Percentiles rank a stretch among this genome's conserved stretches.
phyloP scores from a whole-genome alignment of 2,888 invertebrate species.

The Plemyria rubiginata region DNA sequence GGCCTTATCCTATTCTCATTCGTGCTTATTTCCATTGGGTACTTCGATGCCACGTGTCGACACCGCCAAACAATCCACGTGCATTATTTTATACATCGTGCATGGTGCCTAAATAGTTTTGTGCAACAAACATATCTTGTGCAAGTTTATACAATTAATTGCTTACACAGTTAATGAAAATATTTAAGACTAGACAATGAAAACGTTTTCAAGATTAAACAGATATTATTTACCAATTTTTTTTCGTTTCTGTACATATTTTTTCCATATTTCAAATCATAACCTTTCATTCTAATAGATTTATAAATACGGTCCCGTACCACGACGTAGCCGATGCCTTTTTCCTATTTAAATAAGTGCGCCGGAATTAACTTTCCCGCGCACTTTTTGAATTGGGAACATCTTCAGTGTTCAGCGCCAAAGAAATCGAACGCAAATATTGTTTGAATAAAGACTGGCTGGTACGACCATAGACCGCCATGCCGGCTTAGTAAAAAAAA shows the following conservation, averaged over 20 bases:
- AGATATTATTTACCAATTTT: not conserved
- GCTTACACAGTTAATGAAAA: not conserved
- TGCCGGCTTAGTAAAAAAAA: too few species aligned
- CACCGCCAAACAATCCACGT: not conserved
- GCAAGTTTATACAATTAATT: not conserved
- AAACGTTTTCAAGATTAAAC: not conserved
- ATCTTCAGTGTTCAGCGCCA: too few species aligned
- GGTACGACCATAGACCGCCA: too few species aligned
- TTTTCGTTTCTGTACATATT: not conserved
- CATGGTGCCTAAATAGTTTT: constrained; percentile 2
- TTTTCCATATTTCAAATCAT: not conserved
- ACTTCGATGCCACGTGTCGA: constrained; percentile 21
- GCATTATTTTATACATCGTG: constrained; percentile 1
- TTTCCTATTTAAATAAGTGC: too few species aligned
- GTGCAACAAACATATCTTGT: constrained; percentile 3
- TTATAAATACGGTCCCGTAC: too few species aligned
- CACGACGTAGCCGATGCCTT: too few species aligned
- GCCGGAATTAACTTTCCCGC: too few species aligned
- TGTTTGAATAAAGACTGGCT: too few species aligned
- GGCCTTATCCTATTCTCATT: constrained; percentile 52
- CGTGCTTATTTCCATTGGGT: constrained; percentile 55
- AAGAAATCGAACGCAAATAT: too few species aligned
- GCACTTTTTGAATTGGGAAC: too few species aligned
- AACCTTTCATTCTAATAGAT: too few species aligned
- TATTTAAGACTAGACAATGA: not conserved